A percentile compares a stretch with the other conserved stretches of the same genome.
phyloP scores from a whole-genome alignment of 1,140 invertebrate genomes.

The Whitmania pigra region DNA sequence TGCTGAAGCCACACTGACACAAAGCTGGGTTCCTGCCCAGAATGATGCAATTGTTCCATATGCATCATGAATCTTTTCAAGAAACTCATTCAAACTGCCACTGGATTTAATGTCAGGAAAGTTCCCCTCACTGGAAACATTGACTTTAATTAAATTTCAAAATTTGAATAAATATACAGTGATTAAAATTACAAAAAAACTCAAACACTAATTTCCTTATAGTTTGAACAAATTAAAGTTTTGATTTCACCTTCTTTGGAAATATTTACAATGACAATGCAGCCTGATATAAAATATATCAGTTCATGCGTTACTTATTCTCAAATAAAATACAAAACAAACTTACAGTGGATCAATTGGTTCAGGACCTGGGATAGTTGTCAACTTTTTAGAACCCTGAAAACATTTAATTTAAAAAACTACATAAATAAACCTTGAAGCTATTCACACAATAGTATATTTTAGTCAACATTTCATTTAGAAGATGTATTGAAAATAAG shows the following conservation, averaged over 20 bases:
- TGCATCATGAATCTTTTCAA: constrained; percentile 34
- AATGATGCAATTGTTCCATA: constrained; percentile 39
- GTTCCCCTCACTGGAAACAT: constrained; percentile 38
- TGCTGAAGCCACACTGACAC: constrained; percentile 38
- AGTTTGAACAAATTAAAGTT: too few relatives aligned
- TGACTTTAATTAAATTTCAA: not conserved
- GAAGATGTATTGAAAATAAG: too few relatives aligned
- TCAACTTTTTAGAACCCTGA: constrained; percentile 19
- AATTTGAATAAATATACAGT: not conserved
- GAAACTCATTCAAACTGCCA: constrained; percentile 40
- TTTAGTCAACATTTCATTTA: too few relatives aligned
- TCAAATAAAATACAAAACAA: not conserved
- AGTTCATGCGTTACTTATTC: not conserved
- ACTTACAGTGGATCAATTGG: constrained; percentile 20
- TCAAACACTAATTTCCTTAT: too few relatives aligned
- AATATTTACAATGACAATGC: too few relatives aligned
- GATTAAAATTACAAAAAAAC: too few relatives aligned
- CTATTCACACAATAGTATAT: too few relatives aligned
- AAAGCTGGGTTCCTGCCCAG: constrained; percentile 34
- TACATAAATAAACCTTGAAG: too few relatives aligned
- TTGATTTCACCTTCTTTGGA: too few relatives aligned
- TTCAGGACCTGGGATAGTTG: constrained; percentile 20
- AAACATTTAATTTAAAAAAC: not conserved
- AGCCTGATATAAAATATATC: not conserved
- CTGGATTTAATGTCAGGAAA: constrained; percentile 35